A percentile compares a stretch with the other conserved stretches of the same genome.
These are phyloP conservation scores for Anagyrus pseudococci DNA, from an alignment of 2,888 invertebrate genomes.

Conservation along the genomic window DNA sequence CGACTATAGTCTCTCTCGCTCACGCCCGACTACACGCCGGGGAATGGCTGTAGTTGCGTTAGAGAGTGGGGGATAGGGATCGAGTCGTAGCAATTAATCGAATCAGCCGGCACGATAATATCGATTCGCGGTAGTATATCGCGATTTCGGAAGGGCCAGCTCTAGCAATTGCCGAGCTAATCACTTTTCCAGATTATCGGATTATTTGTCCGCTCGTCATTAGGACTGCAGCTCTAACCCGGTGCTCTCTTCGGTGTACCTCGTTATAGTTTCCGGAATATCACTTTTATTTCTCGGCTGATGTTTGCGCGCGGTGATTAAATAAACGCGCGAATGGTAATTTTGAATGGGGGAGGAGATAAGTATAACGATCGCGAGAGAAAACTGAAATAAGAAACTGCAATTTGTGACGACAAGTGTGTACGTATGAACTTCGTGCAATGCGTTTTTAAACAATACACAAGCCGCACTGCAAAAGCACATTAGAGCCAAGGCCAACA, in stretches of 20 bases:
- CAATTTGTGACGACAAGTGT: too few relatives aligned
- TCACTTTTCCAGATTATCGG: slow-evolving; percentile 26
- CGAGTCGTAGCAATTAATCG: slow-evolving; percentile 21
- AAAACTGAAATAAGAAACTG: too few relatives aligned
- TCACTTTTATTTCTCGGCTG: too few relatives aligned
- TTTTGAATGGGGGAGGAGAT: too few relatives aligned
- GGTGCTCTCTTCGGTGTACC: too few relatives aligned
- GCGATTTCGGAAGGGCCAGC: slow-evolving; percentile 3
- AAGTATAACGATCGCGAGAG: too few relatives aligned
- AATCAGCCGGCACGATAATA: slow-evolving; percentile 21
- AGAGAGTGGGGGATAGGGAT: not conserved
- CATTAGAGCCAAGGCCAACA: slow-evolving; percentile 13
- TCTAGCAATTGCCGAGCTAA: slow-evolving; percentile 14
- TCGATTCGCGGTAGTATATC: slow-evolving; percentile 14
- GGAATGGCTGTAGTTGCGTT: not conserved
- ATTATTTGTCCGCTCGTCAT: slow-evolving; percentile 18
- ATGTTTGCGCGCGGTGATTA: too few relatives aligned
- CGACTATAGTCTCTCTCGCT: too few relatives aligned
- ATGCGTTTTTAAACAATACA: not conserved
- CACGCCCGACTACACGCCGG: not conserved
- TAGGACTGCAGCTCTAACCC: not conserved
- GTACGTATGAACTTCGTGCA: too few relatives aligned
- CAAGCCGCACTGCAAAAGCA: not conserved
- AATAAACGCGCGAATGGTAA: too few relatives aligned
- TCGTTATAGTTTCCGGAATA: too few relatives aligned